Base-by-base conservation (phyloP, 2,797 vertebrate species). In the Sebastes aleutianus region DNA sequence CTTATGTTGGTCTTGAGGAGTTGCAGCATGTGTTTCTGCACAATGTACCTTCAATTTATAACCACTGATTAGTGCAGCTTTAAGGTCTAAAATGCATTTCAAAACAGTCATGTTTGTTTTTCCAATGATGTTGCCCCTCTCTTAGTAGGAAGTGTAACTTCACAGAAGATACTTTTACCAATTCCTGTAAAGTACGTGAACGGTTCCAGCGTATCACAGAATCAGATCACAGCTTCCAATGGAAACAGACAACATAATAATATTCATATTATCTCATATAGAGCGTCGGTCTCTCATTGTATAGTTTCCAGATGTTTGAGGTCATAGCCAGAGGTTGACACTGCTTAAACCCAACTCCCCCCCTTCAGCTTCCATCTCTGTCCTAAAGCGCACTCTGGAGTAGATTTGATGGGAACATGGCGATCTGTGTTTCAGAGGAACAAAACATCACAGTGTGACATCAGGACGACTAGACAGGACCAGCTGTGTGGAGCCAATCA, bases 281-380 rank as follows among this genome's bases (percentile, higher is more conserved):
- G 1, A 57, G 20, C 3, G 1, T 57, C 43, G 34, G 27, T 12
- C 32, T 62, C 31, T 63, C 11, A 36, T n/a, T 11, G 9, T 68
- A 69, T 50, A n/a, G 39, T 29, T 70, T 85, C 79, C 79, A 79
- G 79, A 85, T 80, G 78, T 84, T 70, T 58, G 56, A 66, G 43
- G 47, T 34, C 7, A 11, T 57, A 57, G 57, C 32, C 61, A 66
- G 31, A 43, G 54, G 18, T 31, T 65, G 63, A 67, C 10, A 7
- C 39, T 26, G 5, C 18, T 50, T 50, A 7, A 50, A 50, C 47
- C 47, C 47, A 20, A 43, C 13, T 29, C 9, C 1, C 34, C 56
- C 24, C 3, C 20, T n/a, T 24, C 9, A 9, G 31, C 9, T 9
- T 43, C 24, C 3, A 34, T 22, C 18, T 3, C 27, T 47, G 32